phyloP scores from a whole-genome alignment of 2,888 invertebrate genomes.

The Andrena haemorrhoa region DNA sequence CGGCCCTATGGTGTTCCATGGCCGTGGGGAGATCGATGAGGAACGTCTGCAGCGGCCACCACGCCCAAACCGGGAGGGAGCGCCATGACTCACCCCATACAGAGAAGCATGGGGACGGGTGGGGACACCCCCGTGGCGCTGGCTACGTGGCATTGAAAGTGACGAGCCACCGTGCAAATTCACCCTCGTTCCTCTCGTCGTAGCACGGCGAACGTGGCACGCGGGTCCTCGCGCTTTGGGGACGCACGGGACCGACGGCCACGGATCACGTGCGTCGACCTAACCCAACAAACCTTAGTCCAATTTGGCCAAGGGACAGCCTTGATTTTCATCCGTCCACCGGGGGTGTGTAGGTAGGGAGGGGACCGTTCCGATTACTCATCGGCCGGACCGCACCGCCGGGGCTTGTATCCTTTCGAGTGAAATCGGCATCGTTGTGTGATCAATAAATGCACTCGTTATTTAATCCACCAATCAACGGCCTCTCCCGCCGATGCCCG shows the following conservation, averaged over 20 bases:
- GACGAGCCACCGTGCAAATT: slow-evolving; percentile 48
- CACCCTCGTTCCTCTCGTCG: slow-evolving; percentile 45
- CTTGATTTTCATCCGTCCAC: slow-evolving; percentile 49
- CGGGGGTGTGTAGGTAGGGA: background rate
- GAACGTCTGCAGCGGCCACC: slow-evolving; percentile 79
- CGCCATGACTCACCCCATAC: slow-evolving; percentile 80
- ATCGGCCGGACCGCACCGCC: slow-evolving; percentile 11
- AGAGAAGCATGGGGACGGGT: slow-evolving; percentile 56
- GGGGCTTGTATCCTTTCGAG: background rate
- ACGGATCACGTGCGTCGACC: slow-evolving; percentile 65
- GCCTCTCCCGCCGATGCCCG: background rate
- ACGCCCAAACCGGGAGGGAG: slow-evolving; percentile 79
- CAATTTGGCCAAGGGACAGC: slow-evolving; percentile 61
- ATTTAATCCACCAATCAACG: background rate
- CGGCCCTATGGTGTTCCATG: slow-evolving; percentile 69
- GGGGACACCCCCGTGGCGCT: slow-evolving; percentile 57
- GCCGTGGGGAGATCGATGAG: slow-evolving; percentile 78
- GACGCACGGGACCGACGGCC: slow-evolving; percentile 26
- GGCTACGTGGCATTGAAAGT: slow-evolving; percentile 62
- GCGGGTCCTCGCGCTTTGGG: slow-evolving; percentile 27
- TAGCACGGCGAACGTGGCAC: slow-evolving; percentile 42
- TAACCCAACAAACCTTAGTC: slow-evolving; percentile 65
- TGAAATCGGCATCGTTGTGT: slow-evolving; percentile 21
- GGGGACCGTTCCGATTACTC: slow-evolving; percentile 31
- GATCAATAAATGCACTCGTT: slow-evolving; percentile 21